Base-by-base conservation (phyloP, 2,888 invertebrate species). In the Chromoteleia sp. region DNA sequence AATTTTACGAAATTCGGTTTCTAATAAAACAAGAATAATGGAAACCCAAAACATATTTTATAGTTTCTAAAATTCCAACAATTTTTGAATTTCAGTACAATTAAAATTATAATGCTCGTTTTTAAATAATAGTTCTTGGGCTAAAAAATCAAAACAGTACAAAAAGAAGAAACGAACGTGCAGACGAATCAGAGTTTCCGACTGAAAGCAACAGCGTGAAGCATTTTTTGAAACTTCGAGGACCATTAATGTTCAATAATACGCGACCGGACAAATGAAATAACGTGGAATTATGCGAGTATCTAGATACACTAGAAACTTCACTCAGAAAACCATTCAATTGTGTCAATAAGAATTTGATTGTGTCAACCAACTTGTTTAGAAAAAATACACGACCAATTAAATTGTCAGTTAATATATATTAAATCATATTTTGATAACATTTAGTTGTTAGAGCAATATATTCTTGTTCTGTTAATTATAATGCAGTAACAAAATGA, bases 171-270 rank as follows among this genome's bases (percentile, higher is more conserved):
- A 25, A 25, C 25, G 5, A 25, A 25, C 25, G 25, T 25, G 2
- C 25, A 5, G 25, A 25, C 5, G 5, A 25, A 25, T 25, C 5
- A 25, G 5, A 25, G 3, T 25, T 25, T 25, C 3, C 25, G 25
- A 33, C 10, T 33, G 10, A 33, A 33, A 7, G 1, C 33, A 33
- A 33, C 33, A 2, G 25, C 59, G 48, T 63, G 33, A 79, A 10
- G 10, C 50, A 73, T 30, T 58, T 81, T 65, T 78, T 73, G 84
- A 83, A 88, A 89, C 87, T 84, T 74, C 80, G 87, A 89, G 89
- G 89, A 89, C 89, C 89, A 89, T 83, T 61, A 86, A 85, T 79
- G 85, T 85, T 85, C 86, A 88, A 88, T 87, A 87, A 87, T 75
- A 67, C 14, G 21, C 1, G 10, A 10, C 8, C 2, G 33, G 10